A percentile compares a stretch with the other conserved stretches of the same genome.
phyloP scores from a whole-genome alignment of 2,113 vertebrate species.

The Rana temporaria region DNA sequence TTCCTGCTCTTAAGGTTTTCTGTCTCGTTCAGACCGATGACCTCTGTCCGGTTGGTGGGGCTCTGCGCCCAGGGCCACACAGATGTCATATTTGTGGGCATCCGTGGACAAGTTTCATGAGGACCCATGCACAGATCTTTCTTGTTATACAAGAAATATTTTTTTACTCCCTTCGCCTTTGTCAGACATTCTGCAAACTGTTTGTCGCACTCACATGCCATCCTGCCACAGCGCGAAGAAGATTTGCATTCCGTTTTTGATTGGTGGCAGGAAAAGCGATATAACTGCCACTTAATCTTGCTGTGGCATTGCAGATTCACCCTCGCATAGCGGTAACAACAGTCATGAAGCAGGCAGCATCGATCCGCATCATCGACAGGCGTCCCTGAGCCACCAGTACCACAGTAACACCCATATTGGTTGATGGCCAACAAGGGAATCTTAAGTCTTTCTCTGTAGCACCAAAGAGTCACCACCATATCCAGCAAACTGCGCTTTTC shows the following conservation, averaged over 20 bases:
- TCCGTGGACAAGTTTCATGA: constrained; percentile 30
- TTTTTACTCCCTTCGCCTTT: constrained; percentile 28
- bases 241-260: constrained; percentile 42
- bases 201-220: constrained; percentile 60
- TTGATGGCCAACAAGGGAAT: constrained; percentile 57
- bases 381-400: constrained; percentile 52
- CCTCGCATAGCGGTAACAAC: constrained; percentile 60
- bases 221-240: constrained; percentile 39
- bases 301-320: constrained; percentile 51
- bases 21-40: background rate
- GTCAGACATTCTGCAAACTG: constrained; percentile 59
- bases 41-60: background rate
- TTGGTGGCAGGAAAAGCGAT: constrained; percentile 32
- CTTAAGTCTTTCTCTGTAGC: constrained; percentile 55
- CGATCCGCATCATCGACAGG: constrained; percentile 56
- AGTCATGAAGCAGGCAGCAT: constrained; percentile 61
- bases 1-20: background rate
- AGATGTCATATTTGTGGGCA: constrained; percentile 26
- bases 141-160: constrained; percentile 57
- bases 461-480: constrained; percentile 59
- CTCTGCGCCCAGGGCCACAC: background rate
- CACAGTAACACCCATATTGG: constrained; percentile 61
- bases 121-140: constrained; percentile 31
- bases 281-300: constrained; percentile 57
- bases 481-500: constrained; percentile 58